These are phyloP conservation scores for Nerophis lumbriciformis DNA, from an alignment of 2,113 vertebrate species.

Conservation along the genomic window DNA sequence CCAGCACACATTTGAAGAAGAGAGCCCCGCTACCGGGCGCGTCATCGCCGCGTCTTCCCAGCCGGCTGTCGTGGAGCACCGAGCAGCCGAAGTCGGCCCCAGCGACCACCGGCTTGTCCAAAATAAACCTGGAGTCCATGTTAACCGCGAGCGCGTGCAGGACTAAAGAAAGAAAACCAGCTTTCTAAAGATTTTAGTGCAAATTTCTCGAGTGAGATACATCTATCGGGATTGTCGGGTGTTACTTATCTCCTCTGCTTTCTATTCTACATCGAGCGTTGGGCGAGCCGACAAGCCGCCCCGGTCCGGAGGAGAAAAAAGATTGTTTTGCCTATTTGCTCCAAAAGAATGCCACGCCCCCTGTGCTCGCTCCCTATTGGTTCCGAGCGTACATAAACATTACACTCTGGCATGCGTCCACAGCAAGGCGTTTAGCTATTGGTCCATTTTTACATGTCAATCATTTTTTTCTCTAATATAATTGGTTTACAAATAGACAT, in stretches of 20 bases:
- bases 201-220: slow-evolving; percentile 59
- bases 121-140: slow-evolving; percentile 73
- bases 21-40: slow-evolving; percentile 44
- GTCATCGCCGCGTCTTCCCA: slow-evolving; percentile 34
- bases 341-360: slow-evolving; percentile 69
- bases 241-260: slow-evolving; percentile 21
- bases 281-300: slow-evolving; percentile 55
- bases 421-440: slow-evolving; percentile 46
- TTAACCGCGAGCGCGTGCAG: slow-evolving; percentile 45
- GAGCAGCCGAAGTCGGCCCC: slow-evolving; percentile 49
- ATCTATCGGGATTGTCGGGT: slow-evolving; percentile 69
- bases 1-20: slow-evolving; percentile 47
- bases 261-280: slow-evolving; percentile 56
- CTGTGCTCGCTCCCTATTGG: slow-evolving; percentile 64
- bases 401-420: slow-evolving; percentile 73
- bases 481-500: slow-evolving; percentile 40
- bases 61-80: slow-evolving; percentile 42
- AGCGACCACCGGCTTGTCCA: slow-evolving; percentile 59
- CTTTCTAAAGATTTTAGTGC: slow-evolving; percentile 63
- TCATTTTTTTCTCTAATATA: slow-evolving; percentile 27
- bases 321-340: slow-evolving; percentile 77
- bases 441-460: slow-evolving; percentile 39
- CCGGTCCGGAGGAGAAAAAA: slow-evolving; percentile 67
- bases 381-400: slow-evolving; percentile 63
- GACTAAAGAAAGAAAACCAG: slow-evolving; percentile 65